Percentiles rank a stretch among this genome's conserved stretches.
Evolutionary conservation across 2,113 vertebrate species (phyloP).

Genomic region (Chlamydotis undulata): DNA sequence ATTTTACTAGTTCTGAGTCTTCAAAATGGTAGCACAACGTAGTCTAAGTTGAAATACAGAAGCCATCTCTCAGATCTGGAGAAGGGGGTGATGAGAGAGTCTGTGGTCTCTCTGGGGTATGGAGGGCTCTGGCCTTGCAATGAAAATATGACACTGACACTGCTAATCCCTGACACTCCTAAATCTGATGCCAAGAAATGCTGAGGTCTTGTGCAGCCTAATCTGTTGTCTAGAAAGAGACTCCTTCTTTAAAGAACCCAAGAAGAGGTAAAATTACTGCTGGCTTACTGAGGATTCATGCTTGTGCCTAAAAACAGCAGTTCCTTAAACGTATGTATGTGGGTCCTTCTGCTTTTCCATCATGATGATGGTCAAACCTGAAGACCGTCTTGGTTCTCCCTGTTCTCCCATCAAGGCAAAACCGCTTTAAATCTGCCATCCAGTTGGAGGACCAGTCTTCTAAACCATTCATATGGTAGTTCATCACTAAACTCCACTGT

Average conservation of each 20-base stretch:
- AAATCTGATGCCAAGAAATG: not conserved
- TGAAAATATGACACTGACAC: not conserved
- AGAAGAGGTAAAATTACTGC: not conserved
- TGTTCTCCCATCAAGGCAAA: not conserved
- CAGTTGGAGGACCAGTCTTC: not conserved
- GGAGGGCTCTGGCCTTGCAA: not conserved
- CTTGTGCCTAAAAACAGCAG: not conserved
- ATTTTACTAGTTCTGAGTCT: not conserved
- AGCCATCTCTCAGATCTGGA: not conserved
- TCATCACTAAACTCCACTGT: not conserved
- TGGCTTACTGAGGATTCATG: not conserved
- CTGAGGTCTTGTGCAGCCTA: not conserved
- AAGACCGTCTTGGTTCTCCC: not conserved
- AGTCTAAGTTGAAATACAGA: not conserved
- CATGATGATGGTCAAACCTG: not conserved
- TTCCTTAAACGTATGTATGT: not conserved
- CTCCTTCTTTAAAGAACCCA: not conserved
- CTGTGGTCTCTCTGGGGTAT: too few relatives aligned
- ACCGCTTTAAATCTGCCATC: not conserved
- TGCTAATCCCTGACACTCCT: not conserved
- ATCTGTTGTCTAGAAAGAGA: not conserved
- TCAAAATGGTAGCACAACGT: not conserved
- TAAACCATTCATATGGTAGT: not conserved
- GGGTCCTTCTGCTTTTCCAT: not conserved
- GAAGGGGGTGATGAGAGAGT: not conserved